Base-by-base conservation (phyloP, 2,888 invertebrate genomes). In the Parnassius apollo region DNA sequence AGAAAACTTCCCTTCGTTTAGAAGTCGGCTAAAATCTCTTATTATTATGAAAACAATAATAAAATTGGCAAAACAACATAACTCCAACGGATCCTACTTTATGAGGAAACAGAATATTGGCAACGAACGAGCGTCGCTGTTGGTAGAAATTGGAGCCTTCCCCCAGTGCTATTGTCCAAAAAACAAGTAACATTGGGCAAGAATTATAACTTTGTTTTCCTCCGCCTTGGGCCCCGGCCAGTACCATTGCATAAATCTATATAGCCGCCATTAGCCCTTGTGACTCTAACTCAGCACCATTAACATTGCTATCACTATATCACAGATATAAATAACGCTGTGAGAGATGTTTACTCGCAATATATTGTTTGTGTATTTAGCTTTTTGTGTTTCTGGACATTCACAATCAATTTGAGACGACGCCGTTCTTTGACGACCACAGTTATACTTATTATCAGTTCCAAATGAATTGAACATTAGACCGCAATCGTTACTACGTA, bases 141-240 rank as follows among this genome's bases (percentile, higher is more conserved):
- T 12, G 25, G 46, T 48, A 22, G 45, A 44, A 52, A 46, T 59
- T 46, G 53, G 35, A 52, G 45, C 13, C 45, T 48, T 54, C 53
- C 22, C 46, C 35, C 53, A 9, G 12, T 13, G 2, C 11, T 4
- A 18, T 13, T 22, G 18, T 45, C 12, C 48, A 48, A 46, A 18
- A 59, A 48, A 59, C 52, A 46, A 22, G 49, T 42, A 64, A 54
- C 57, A 45, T 35, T 55, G 22, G 12, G 55, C 54, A 66, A 66
- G 68, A 68, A 61, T 70, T 70, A 70, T 66, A 67, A 67, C 65
- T 67, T 68, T 69, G 66, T 68, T 70, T 68, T 69, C 46, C 52
- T 42, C 59, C 45, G 46, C 18, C 57, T 66, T 59, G 61, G 65
- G 54, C 57, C 11, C 2, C 13, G 18, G 62, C 66, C 59, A 58